Evolutionary conservation across 2,797 vertebrate genomes (phyloP).

Genomic region (Gambelia wislizenii): DNA sequence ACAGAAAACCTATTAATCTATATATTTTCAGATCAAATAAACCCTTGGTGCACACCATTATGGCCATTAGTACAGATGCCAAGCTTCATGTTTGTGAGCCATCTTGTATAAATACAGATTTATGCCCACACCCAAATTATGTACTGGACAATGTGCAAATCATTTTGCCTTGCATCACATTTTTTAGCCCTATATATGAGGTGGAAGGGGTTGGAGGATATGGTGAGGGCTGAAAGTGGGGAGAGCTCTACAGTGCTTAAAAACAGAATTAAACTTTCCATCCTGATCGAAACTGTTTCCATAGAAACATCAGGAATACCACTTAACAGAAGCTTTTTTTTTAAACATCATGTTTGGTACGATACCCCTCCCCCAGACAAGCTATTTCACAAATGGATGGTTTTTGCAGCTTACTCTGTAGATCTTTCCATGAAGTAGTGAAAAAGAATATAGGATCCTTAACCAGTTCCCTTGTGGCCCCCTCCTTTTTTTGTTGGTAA

Average conservation of each 20-base stretch:
- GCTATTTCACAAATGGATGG: conserved; percentile 70
- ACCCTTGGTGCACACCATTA: background rate
- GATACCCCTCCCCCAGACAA: conserved; percentile 61
- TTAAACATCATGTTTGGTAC: conserved; percentile 53
- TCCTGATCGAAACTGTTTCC: conserved; percentile 72
- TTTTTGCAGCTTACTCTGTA: conserved; percentile 67
- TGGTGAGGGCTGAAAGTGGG: background rate
- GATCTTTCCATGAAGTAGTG: conserved; percentile 53
- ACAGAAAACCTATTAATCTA: too few relatives aligned
- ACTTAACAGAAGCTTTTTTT: conserved; percentile 56
- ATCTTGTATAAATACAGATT: background rate
- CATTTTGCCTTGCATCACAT: conserved; percentile 35
- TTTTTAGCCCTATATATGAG: conserved; percentile 34
- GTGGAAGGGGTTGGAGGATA: background rate
- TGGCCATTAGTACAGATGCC: too few relatives aligned
- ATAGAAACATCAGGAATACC: conserved; percentile 76
- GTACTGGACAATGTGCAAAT: accelerated
- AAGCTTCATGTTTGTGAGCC: too few relatives aligned
- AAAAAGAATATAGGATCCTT: conserved; percentile 74
- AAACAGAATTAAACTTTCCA: conserved; percentile 71
- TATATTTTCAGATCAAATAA: background rate
- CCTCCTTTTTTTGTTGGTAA: conserved; percentile 77
- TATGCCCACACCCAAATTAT: accelerated
- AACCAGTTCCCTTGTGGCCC: conserved; percentile 76
- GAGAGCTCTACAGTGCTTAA: conserved; percentile 46